Base-by-base conservation (phyloP, 2,888 invertebrate genomes). In the Limnephilus auricula region DNA sequence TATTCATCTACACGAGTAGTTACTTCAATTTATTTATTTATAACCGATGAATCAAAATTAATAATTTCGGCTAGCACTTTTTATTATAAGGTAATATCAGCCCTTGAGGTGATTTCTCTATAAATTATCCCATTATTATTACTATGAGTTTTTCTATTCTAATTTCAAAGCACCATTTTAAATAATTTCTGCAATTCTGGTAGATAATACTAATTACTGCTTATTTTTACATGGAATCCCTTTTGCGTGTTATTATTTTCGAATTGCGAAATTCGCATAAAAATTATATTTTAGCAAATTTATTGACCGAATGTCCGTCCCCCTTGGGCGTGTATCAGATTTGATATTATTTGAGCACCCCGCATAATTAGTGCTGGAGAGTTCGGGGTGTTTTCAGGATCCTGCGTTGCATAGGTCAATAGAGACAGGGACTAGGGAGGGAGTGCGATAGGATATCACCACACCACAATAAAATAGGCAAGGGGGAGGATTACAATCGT, bases 331-430 rank as follows among this genome's bases (percentile, higher is more conserved):
- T 65, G 65, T 65, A 65, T 65, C 65, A 65, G 65, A 65, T 65
- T 65, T 65, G 65, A 65, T 65, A 65, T 65, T 65, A 65, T 65
- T 65, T 65, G 65, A 65, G 25, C 65, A 65, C 65, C 65, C 65
- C n/a, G 65, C 65, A 65, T 65, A n/a, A n/a, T 65, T 65, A 65
- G 65, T 65, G n/a, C 9, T 65, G 65, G 65, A 65, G 65, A n/a
- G 65, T 65, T n/a, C 25, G 6, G 65, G 65, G 65, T 45, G 18
- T 12, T 87, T 87, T n/a, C 37, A 13, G 25, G 65, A 65, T 65
- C 25, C 65, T 65, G 65, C 65, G 9, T 65, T 45, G 82, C 89
- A 80, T 89, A 89, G 89, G 89, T 89, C 89, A 89, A 82, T 50
- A 89, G 89, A 37, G 50, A 40, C 40, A 40, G 89, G 79, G 50